Percentiles rank a stretch among this genome's conserved stretches.
Evolutionary conservation across 2,113 vertebrate genomes (phyloP).

Genomic region (Prionailurus viverrinus): DNA sequence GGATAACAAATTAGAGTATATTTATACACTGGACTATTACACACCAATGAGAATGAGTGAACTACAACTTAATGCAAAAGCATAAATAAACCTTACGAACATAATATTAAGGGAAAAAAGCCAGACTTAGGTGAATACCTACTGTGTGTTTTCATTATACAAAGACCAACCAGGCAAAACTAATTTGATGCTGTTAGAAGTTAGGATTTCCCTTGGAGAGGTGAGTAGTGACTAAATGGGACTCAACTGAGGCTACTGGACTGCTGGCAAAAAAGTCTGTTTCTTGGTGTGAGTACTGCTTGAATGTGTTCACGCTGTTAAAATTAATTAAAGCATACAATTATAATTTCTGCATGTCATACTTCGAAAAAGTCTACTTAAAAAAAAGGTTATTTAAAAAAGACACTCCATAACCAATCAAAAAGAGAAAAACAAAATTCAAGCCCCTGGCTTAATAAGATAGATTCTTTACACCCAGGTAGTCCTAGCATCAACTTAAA

Average conservation of each 20-base stretch:
- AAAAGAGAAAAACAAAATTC: slow-evolving; percentile 5
- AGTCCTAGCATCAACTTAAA: not conserved
- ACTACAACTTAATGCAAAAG: not conserved
- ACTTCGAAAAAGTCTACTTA: not conserved
- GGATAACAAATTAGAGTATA: not conserved
- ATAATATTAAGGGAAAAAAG: not conserved
- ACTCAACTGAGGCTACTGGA: not conserved
- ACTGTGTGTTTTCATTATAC: not conserved
- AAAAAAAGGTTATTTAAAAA: not conserved
- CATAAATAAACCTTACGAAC: not conserved
- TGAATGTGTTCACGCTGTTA: not conserved
- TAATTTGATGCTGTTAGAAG: not conserved
- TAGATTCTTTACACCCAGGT: not conserved
- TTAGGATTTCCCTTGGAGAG: not conserved
- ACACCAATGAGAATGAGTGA: not conserved
- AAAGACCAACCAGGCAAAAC: not conserved
- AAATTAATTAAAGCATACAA: not conserved
- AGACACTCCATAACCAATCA: not conserved
- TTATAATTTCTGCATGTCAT: not conserved
- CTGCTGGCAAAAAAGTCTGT: not conserved
- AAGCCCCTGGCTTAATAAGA: not conserved
- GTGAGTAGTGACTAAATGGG: not conserved
- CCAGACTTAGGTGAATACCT: not conserved
- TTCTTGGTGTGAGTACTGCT: not conserved
- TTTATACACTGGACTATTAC: not conserved